Evolutionary conservation across 2,797 vertebrate species (phyloP).

Genomic region (Eulemur coronatus): DNA sequence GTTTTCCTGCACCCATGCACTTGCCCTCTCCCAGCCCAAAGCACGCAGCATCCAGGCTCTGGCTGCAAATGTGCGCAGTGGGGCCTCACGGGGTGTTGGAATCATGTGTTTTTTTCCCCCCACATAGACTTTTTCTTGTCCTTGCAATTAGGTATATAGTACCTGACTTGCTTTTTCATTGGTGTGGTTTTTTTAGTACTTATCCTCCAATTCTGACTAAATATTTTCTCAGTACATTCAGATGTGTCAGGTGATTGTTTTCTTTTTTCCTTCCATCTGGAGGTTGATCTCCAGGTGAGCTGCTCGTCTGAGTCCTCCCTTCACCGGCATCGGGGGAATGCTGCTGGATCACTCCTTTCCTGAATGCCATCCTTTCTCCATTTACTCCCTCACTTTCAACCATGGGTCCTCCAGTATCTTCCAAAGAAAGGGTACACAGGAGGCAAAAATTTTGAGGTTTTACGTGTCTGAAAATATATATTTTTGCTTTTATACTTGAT

Average conservation of each 20-base stretch:
- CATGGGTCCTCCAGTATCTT: background rate
- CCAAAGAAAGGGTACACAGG: background rate
- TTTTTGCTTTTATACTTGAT: background rate
- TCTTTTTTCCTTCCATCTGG: background rate
- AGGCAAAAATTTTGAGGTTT: background rate
- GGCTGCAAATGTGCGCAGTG: fast-evolving
- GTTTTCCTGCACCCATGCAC: background rate
- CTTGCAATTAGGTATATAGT: background rate
- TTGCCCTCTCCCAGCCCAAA: background rate
- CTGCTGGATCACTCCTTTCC: background rate
- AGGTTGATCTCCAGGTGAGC: background rate
- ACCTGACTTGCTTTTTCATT: background rate
- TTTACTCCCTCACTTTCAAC: background rate
- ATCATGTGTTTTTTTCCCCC: background rate
- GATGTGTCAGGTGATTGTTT: background rate
- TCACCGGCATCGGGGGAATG: fast-evolving
- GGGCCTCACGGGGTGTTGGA: no score
- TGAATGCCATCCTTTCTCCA: fast-evolving
- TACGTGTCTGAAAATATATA: background rate
- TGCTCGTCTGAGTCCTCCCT: background rate
- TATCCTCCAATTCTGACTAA: background rate
- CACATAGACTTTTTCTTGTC: background rate
- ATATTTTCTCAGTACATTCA: background rate
- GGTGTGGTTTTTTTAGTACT: background rate
- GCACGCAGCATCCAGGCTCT: fast-evolving